phyloP scores from a whole-genome alignment of 2,888 invertebrate genomes.

The Aphodius granarius region DNA sequence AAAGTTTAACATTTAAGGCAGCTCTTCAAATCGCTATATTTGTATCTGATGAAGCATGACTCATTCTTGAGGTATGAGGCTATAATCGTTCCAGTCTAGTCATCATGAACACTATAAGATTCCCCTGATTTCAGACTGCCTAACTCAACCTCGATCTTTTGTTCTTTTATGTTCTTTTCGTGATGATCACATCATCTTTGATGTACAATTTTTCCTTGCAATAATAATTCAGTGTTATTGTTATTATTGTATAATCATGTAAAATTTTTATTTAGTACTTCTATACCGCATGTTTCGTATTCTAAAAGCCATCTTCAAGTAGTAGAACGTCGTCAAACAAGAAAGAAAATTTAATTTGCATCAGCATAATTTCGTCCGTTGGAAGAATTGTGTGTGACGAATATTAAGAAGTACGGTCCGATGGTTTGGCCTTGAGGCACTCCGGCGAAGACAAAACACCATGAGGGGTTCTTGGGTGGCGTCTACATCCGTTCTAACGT shows the following conservation, averaged over 20 bases:
- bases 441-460: background rate
- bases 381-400: background rate
- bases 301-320: too few species aligned
- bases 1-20: background rate
- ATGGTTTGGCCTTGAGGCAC: background rate
- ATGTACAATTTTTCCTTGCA: too few species aligned
- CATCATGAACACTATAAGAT: background rate
- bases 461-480: background rate
- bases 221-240: too few species aligned
- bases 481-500: background rate
- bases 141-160: background rate
- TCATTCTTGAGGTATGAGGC: background rate
- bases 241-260: too few species aligned
- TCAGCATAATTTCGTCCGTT: background rate
- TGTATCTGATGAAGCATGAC: background rate
- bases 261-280: too few species aligned
- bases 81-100: background rate
- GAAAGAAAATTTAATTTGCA: background rate
- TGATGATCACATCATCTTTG: background rate
- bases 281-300: too few species aligned
- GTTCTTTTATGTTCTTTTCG: background rate
- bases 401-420: background rate
- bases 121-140: background rate
- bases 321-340: too few species aligned
- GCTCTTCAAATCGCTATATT: background rate